Base-by-base conservation (phyloP, 2,888 invertebrate species). In the Perithous albicinctus region DNA sequence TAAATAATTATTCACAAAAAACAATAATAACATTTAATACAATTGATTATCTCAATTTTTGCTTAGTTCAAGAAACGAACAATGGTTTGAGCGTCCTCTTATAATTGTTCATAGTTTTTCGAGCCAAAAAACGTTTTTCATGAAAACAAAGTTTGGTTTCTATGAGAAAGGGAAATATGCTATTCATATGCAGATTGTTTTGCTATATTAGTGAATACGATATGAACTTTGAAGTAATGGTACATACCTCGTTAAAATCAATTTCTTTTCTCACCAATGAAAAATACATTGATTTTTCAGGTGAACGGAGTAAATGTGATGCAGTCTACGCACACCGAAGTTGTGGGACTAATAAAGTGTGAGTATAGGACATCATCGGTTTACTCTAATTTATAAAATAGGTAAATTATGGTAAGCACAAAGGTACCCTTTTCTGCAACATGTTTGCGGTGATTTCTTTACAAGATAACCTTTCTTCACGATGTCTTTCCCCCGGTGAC, bases 321-420 rank as follows among this genome's bases (percentile, higher is more conserved):
- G 89, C 96, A 96, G 88, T 97, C 97, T 91, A 98, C 98, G 90
- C 99, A 99, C 91, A 96, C 97, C 89, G 97, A 99, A 92, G 99
- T 99, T 87, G 98, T 99, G 90, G 96, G 96, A 90, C 96, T 99
- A 93, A 99, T 99, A 90, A 96, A 97, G 96, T 96, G 98, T 98
- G 93, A 95, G 96, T 72, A 59, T 12, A 56, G 12, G 18, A 43
- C 8, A 43, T 41, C 0, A 56, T 18, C 10, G 20, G 0, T 23
- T 51, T 4, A 20, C 2, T 51, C 12, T 51, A 12, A 8, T 1
- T 23, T 3, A 3, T 3, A 41, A 12, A 2, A 41, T 2, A 1
- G 12, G 3, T n/a, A 41, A 3, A 41, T 41, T 12, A 12, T 41
- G 29, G 29, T 29, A n/a, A n/a, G n/a, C 29, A 41, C n/a, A 1